Conservation (phyloP, 2,113 vertebrate genomes). For the Narcine bancroftii region DNA sequence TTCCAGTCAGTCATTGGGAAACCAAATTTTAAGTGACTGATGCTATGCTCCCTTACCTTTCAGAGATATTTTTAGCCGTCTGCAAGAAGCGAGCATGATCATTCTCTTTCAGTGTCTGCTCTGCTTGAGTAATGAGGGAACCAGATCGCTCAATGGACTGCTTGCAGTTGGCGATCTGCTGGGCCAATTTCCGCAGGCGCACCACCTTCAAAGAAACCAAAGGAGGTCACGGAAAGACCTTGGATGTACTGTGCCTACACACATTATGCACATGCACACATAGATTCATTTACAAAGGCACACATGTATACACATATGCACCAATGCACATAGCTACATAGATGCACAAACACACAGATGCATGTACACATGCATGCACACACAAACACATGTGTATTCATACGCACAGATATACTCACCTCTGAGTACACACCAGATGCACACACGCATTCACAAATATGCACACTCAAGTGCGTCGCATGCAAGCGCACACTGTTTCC, state of each 20-base stretch:
- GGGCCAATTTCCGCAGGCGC: conserved; percentile 84
- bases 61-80: conserved; percentile 87
- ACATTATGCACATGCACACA: too few relatives aligned
- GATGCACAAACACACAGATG: too few relatives aligned
- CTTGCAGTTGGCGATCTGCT: conserved; percentile 92
- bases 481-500: neutral
- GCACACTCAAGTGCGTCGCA: too few relatives aligned
- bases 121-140: conserved; percentile 88
- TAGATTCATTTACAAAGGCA: too few relatives aligned
- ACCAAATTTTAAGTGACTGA: neutral
- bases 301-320: too few relatives aligned
- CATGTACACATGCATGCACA: too few relatives aligned
- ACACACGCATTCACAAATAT: too few relatives aligned
- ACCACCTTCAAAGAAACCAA: conserved; percentile 63
- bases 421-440: too few relatives aligned
- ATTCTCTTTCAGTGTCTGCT: conserved; percentile 86
- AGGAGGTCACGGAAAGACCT: conserved; percentile 37
- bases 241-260: neutral
- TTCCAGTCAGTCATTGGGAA: neutral
- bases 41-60: conserved; percentile 63
- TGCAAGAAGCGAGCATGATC: conserved; percentile 90
- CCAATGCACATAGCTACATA: too few relatives aligned
- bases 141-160: conserved; percentile 93
- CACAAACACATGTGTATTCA: too few relatives aligned
- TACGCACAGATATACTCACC: too few relatives aligned